A percentile compares a stretch with the other conserved stretches of the same genome.
Evolutionary conservation across 2,888 invertebrate genomes (phyloP).

Genomic region (Polia nebulosa): DNA sequence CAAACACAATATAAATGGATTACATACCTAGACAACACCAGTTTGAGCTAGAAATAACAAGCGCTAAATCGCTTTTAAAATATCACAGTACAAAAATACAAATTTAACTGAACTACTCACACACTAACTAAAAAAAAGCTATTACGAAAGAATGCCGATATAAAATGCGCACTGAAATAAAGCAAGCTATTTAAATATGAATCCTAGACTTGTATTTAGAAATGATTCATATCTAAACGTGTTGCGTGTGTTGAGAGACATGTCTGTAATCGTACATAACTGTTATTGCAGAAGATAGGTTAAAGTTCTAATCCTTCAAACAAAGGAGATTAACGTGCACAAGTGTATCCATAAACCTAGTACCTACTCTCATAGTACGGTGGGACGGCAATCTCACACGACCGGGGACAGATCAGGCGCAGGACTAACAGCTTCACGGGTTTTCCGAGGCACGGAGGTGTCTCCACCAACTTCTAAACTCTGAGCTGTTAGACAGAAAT

Average conservation of each 20-base stretch:
- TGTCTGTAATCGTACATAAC: constrained; percentile 12
- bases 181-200: constrained; percentile 37
- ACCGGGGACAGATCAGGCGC: no score
- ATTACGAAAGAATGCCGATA: constrained; percentile 51
- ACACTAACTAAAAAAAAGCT: constrained; percentile 33
- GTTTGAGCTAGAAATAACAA: not conserved
- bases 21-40: not conserved
- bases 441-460: no score
- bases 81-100: constrained; percentile 24
- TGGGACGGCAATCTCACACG: no score
- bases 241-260: constrained; percentile 24
- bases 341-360: no score
- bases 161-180: constrained; percentile 49
- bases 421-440: no score
- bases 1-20: no score
- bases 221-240: constrained; percentile 47
- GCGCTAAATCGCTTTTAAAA: constrained; percentile 5
- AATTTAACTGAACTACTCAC: constrained; percentile 16
- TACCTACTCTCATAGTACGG: no score
- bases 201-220: constrained; percentile 51
- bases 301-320: no score
- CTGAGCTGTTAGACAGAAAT: no score
- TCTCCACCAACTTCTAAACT: no score
- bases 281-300: constrained; percentile 15
- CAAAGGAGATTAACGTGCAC: no score